Conservation (phyloP, 1,140 invertebrate genomes). For the Panagrolaimus sp. region DNA sequence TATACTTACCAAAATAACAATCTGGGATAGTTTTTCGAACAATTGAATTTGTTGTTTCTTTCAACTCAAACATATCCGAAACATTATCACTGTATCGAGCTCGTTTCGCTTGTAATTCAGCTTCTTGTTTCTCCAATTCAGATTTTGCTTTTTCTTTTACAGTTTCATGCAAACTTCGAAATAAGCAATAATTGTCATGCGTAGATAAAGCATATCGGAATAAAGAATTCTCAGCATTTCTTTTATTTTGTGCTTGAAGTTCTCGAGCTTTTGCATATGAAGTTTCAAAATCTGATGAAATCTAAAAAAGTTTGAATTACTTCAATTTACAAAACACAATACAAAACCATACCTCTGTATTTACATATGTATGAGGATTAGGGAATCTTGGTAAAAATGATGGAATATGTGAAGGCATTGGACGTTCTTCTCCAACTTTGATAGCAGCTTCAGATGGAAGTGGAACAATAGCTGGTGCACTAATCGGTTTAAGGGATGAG, state of each 20-base stretch:
- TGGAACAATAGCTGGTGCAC: neutral
- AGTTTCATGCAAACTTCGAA: neutral
- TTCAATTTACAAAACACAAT: neutral
- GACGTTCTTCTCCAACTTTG: conserved; percentile 8
- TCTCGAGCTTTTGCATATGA: neutral
- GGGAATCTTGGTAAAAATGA: conserved; percentile 6
- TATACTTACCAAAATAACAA: neutral
- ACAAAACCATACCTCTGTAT: neutral
- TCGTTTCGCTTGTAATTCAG: neutral
- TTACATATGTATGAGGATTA: conserved; percentile 5
- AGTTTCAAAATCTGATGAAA: neutral
- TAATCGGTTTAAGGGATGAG: neutral
- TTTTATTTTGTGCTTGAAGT: conserved; percentile 10
- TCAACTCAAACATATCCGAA: neutral
- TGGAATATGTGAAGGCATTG: conserved; percentile 5
- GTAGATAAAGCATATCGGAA: neutral
- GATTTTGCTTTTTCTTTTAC: conserved; percentile 1
- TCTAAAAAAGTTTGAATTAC: neutral
- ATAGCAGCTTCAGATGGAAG: neutral
- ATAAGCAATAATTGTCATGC: conserved; percentile 2
- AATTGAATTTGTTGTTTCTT: conserved; percentile 5
- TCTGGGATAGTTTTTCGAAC: neutral
- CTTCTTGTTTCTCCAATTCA: conserved; percentile 12
- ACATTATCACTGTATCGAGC: neutral
- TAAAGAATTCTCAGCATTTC: neutral